Evolutionary conservation across 1,140 invertebrate species (phyloP), one percentile per base, ranked within the genome.

Genomic region (Trichonephila clavipes): DNA sequence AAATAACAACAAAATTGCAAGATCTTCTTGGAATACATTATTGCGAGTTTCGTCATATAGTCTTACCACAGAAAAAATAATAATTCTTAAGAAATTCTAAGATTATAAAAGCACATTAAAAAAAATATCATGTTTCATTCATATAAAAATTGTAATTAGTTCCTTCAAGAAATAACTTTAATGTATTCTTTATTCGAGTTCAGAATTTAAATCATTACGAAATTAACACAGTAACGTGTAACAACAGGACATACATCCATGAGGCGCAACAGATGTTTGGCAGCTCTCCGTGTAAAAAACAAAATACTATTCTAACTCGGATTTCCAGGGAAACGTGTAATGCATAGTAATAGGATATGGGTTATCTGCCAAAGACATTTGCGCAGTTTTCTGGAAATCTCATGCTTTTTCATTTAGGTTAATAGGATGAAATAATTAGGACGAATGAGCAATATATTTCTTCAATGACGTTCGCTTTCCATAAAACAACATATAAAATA

Each of bases 341-440:
- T 34, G 72, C 72, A 77, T 77, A 77, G 72, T 77, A 77, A 77
- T 77, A 8, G 72, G 72, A 77, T 69, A 69, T 69, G 66, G n/a
- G 66, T 69, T 77, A 77, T 77, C 72, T 40, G 12, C 21, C 83
- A 85, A n/a, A 59, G 24, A 85, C 83, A 85, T 21, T 59, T 18
- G 83, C 51, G 24, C 16, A 83, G 66, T 77, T 77, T 77, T 85
- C 28, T n/a, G 58, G 59, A 51, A 85, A 85, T 61, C 24, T 85
- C 44, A 16, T 24, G 34, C 14, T 14, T 59, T 85, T 85, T 16
- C 83, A 88, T 88, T 14, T 77, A 69, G 92, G 69, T 93, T 88
- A 93, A 93, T 88, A 62, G 83, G 58, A 72, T 93, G 69, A 93
- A 93, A 93, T 93, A 92, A 92, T 92, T 85, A 82, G 92, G 92